Evolutionary conservation across 1,140 invertebrate species (phyloP).

Genomic region (Cydia splendana): DNA sequence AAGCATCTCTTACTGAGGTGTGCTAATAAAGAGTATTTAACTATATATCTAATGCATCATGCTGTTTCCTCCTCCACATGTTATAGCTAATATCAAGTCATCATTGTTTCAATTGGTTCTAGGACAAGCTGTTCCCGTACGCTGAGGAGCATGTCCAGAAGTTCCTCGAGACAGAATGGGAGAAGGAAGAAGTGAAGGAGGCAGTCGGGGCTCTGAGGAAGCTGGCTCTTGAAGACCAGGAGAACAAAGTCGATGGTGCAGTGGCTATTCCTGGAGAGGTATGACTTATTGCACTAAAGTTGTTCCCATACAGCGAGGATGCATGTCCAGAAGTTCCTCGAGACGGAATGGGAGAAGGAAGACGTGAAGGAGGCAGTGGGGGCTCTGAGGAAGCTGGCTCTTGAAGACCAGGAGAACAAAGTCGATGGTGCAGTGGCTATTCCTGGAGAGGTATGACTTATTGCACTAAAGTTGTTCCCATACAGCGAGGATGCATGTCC

Average conservation of each 20-base stretch:
- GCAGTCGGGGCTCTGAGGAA: conserved; percentile 84
- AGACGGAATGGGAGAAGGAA: conserved; percentile 84
- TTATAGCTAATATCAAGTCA: neutral
- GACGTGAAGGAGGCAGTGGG: conserved; percentile 86
- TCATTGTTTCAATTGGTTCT: conserved; percentile 50
- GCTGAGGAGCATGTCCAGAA: conserved; percentile 85
- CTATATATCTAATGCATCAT: no score
- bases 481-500: conserved; percentile 87
- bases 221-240: conserved; percentile 80
- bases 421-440: conserved; percentile 81
- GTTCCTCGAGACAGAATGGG: conserved; percentile 87
- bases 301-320: conserved; percentile 90
- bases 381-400: conserved; percentile 82
- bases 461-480: conserved; percentile 83
- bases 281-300: conserved; percentile 39
- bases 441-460: conserved; percentile 67
- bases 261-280: conserved; percentile 80
- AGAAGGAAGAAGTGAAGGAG: conserved; percentile 83
- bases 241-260: conserved; percentile 80
- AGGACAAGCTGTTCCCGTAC: conserved; percentile 92
- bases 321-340: conserved; percentile 86
- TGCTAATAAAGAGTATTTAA: no score
- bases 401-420: conserved; percentile 80
- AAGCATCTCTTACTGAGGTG: no score
- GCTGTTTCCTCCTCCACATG: no score